Evolutionary conservation across 2,113 vertebrate species (phyloP), one percentile per base, ranked within the genome.

Genomic region (Rutilus rutilus): DNA sequence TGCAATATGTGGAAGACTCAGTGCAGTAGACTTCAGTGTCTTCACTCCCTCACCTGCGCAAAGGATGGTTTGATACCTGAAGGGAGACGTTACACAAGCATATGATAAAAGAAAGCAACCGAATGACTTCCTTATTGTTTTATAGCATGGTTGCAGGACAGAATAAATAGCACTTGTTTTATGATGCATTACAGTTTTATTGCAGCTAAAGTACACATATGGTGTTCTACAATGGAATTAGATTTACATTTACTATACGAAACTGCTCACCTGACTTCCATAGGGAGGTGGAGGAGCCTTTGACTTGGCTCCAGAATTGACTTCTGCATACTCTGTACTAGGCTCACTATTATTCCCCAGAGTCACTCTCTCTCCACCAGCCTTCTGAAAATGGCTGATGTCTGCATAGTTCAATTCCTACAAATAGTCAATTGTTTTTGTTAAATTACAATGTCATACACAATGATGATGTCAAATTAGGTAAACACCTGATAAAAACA

Each of bases 321-420:
- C 12, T n/a, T 82, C 23, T 57, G 59, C 67, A 33, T 86, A 82
- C 12, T 88, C 74, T 64, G 91, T 62, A 1, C 6, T 65, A 2
- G 65, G 0, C 5, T 27, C 11, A 10, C 4, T 52, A n/a, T 84
- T 60, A 1, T 0, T 80, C 14, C 11, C 59, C 23, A 80, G 42
- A 30, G 1, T 21, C 82, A 0, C 67, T 79, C 12, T 83, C 42
- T 52, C 42, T 52, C 79, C 62, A 14, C 10, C 2, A 11, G 21
- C 84, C 23, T 59, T 88, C 10, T 25, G 71, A 6, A 45, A 9
- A 84, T 83, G 50, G 0, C 0, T 47, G 0, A 91, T 1, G 0
- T 91, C 87, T 60, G 88, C 87, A 27, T 94, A 92, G 64, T 86
- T 87, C 3, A 92, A 0, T 1, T 93, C 92, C 93, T 95, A 47